Conservation (phyloP, 2,113 vertebrate genomes). For the Ictalurus furcatus region DNA sequence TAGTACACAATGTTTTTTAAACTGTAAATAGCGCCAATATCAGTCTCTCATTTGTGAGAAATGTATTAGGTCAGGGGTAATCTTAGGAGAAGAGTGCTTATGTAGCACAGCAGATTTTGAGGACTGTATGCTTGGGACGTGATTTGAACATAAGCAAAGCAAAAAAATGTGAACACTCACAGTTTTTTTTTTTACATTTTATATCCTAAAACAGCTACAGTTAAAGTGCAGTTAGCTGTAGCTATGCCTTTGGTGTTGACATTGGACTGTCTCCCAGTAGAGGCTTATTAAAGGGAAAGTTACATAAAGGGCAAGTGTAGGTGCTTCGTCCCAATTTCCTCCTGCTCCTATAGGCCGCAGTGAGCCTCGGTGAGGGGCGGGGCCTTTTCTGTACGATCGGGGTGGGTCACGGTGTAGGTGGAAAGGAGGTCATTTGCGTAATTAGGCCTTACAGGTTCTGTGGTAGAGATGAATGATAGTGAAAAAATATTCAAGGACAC, state of each 20-base stretch:
- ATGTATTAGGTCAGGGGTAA: neutral
- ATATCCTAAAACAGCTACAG: neutral
- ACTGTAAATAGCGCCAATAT: neutral
- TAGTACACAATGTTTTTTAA: neutral
- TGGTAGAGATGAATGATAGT: neutral
- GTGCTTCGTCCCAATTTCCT: slow-evolving; percentile 53
- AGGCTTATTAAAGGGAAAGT: slow-evolving; percentile 53
- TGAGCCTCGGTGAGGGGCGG: slow-evolving; percentile 3
- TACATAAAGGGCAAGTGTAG: slow-evolving; percentile 50
- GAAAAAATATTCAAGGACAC: neutral
- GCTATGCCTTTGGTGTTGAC: slow-evolving; percentile 54
- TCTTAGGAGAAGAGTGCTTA: neutral
- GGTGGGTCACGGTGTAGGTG: slow-evolving; percentile 27
- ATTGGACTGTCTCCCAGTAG: slow-evolving; percentile 55
- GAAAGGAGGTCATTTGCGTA: slow-evolving; percentile 14
- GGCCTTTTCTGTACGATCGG: slow-evolving; percentile 8
- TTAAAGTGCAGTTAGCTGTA: neutral
- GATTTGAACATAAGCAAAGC: neutral
- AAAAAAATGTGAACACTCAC: neutral
- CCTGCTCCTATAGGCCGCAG: slow-evolving; percentile 40
- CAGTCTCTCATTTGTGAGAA: neutral
- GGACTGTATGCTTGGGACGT: neutral
- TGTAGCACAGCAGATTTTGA: slow-evolving; percentile 11
- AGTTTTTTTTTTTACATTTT: neutral
- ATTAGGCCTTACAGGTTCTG: slow-evolving; percentile 16